A percentile compares a stretch with the other conserved stretches of the same genome.
These are phyloP conservation scores for Melanargia galathea DNA, from an alignment of 2,888 invertebrate species.

Conservation along the genomic window DNA sequence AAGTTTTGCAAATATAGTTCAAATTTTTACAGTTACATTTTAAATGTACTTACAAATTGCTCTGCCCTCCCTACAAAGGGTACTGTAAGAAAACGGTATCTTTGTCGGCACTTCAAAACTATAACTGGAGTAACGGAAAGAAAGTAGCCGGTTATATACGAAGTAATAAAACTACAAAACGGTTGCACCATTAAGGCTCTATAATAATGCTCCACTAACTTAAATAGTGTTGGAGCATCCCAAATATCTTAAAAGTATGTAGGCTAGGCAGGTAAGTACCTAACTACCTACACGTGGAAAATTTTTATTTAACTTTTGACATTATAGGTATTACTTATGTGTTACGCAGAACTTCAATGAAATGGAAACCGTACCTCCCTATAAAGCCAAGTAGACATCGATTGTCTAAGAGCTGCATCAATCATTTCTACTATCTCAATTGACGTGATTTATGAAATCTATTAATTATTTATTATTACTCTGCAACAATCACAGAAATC, in stretches of 20 bases:
- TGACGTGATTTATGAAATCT: too few species aligned
- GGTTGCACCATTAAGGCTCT: slow-evolving; percentile 46
- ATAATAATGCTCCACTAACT: slow-evolving; percentile 42
- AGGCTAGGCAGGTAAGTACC: too few species aligned
- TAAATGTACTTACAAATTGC: slow-evolving; percentile 33
- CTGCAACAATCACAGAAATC: too few species aligned
- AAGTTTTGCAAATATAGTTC: slow-evolving; percentile 33
- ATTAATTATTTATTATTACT: too few species aligned
- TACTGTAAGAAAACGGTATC: slow-evolving; percentile 52
- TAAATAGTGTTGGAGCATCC: slow-evolving; percentile 44
- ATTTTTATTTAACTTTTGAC: slow-evolving; percentile 23
- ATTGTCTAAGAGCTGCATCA: too few species aligned
- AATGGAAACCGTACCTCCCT: too few species aligned
- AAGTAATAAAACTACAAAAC: slow-evolving; percentile 43
- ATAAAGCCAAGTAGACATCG: too few species aligned
- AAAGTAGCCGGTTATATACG: slow-evolving; percentile 49
- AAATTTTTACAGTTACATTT: slow-evolving; percentile 22
- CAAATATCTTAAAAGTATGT: slow-evolving; percentile 14
- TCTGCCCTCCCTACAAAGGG: slow-evolving; percentile 35
- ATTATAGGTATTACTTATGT: neutral
- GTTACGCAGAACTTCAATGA: neutral
- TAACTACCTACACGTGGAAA: slow-evolving; percentile 35
- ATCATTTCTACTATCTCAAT: too few species aligned
- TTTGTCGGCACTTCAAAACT: slow-evolving; percentile 63
- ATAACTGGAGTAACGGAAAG: slow-evolving; percentile 61